Evolutionary conservation across 1,140 invertebrate species (phyloP), one percentile per base, ranked within the genome.

Genomic region (Diachasmimorpha longicaudata): DNA sequence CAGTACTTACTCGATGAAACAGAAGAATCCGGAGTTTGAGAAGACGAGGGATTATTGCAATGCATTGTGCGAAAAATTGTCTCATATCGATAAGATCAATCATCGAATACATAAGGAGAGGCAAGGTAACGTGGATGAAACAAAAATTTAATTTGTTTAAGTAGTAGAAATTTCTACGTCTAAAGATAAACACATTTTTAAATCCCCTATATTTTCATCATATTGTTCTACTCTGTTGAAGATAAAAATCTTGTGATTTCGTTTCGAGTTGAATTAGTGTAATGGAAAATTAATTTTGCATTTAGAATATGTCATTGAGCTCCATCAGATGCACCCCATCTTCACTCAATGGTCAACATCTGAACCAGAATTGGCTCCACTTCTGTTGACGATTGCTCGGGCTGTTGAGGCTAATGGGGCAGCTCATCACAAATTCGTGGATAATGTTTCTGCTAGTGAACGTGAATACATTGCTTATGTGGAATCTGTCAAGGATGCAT

Each of bases 391-490:
- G 8, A 89, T 91, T 72, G 87, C 90, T 6, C 85, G 86, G 79
- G 90, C 91, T 4, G 84, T 90, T 39, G 89, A 91, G 79, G 81
- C 83, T 1, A 90, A 88, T 75, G 82, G 90, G 16, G 72, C 81
- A n/a, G 90, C 90, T 8, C 90, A 91, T 79, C 87, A 90, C 79
- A 89, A 89, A 75, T 80, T 92, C 74, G 79, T 92, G 23, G 87
- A 89, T 74, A 85, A 83, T 73, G 84, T 88, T 78, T 76, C 86
- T 0, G 89, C 87, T 75, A 92, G 93, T 11, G 89, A 94, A 75
- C 91, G 91, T 80, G 94, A 95, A 80, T 95, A 94, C 78, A 85
- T 93, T 13, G 86, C 92, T 46, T 95, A 94, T 80, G 90, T 93
- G 70, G 93, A 93, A 74, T 91, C 92, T 23, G 91, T 93, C 0